Conservation (phyloP, 2,113 vertebrate genomes). For the Amphiprion ocellaris region DNA sequence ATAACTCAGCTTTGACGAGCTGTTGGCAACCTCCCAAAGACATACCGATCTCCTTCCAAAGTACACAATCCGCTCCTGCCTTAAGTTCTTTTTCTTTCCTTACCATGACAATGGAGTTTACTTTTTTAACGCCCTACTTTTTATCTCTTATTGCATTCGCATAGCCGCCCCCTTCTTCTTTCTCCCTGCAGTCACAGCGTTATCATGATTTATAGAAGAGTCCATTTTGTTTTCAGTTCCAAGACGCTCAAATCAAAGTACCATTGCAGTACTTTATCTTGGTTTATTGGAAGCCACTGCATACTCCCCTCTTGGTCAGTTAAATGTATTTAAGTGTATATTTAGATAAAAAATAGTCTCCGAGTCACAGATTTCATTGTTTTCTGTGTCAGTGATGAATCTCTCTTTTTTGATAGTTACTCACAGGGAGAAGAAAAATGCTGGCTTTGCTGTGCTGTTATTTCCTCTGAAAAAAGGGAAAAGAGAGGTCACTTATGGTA, state of each 20-base stretch:
- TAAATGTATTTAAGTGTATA: conserved; percentile 82
- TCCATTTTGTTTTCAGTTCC: conserved; percentile 81
- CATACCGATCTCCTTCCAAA: conserved; percentile 70
- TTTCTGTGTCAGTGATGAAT: conserved; percentile 84
- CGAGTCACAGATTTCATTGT: conserved; percentile 77
- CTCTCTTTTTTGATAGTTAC: conserved; percentile 76
- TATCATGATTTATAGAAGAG: conserved; percentile 83
- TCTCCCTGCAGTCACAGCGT: conserved; percentile 72
- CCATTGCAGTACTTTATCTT: conserved; percentile 77
- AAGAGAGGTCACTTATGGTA: conserved; percentile 26
- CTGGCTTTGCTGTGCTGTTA: conserved; percentile 56
- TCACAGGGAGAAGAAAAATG: conserved; percentile 71
- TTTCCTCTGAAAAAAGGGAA: conserved; percentile 55
- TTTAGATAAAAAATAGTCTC: conserved; percentile 82
- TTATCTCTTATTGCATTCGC: conserved; percentile 75
- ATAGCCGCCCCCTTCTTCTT: conserved; percentile 56
- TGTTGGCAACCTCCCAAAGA: conserved; percentile 80
- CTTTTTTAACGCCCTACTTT: conserved; percentile 79
- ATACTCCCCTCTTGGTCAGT: conserved; percentile 77
- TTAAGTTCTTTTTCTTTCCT: conserved; percentile 32
- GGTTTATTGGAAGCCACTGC: conserved; percentile 76
- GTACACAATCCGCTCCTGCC: conserved; percentile 76
- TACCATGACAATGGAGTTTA: conserved; percentile 79
- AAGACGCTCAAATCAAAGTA: conserved; percentile 80
- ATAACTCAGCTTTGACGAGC: conserved; percentile 78